phyloP scores from a whole-genome alignment of 2,888 invertebrate genomes.

The Ophraella communa region DNA sequence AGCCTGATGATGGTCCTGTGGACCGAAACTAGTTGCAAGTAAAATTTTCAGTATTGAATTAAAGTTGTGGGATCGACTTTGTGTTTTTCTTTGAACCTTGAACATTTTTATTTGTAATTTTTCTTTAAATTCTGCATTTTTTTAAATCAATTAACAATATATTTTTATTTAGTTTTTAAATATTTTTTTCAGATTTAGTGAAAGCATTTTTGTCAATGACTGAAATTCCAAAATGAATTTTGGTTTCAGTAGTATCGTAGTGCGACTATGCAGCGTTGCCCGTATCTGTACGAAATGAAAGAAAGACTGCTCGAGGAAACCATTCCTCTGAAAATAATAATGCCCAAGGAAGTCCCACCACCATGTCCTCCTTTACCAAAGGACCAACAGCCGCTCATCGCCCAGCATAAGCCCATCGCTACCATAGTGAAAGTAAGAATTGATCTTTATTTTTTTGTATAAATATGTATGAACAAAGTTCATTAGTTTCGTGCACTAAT shows the following conservation, averaged over 20 bases:
- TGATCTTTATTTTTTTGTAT: too few species aligned
- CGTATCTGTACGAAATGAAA: constrained; percentile 93
- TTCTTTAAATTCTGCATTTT: too few species aligned
- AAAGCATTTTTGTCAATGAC: constrained; percentile 10
- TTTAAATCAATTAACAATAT: not conserved
- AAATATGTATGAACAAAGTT: too few species aligned
- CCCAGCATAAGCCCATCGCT: constrained; percentile 72
- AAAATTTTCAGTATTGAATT: too few species aligned
- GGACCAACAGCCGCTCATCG: constrained; percentile 57
- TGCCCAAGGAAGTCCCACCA: constrained; percentile 61
- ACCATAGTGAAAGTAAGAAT: constrained; percentile 85
- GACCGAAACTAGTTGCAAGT: too few species aligned
- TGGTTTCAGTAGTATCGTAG: constrained; percentile 58
- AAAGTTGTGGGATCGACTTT: too few species aligned
- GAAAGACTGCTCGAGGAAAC: constrained; percentile 83
- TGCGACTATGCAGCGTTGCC: constrained; percentile 83
- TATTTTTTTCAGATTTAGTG: constrained; percentile 10
- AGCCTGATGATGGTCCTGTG: too few species aligned
- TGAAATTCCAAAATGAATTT: constrained; percentile 28
- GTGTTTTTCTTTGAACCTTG: too few species aligned
- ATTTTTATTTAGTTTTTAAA: not conserved
- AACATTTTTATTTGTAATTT: too few species aligned
- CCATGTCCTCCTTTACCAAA: constrained; percentile 57
- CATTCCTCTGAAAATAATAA: constrained; percentile 68
- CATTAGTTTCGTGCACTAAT: too few species aligned